Evolutionary conservation across 2,113 vertebrate genomes (phyloP).

Genomic region (Odocoileus hemionus): DNA sequence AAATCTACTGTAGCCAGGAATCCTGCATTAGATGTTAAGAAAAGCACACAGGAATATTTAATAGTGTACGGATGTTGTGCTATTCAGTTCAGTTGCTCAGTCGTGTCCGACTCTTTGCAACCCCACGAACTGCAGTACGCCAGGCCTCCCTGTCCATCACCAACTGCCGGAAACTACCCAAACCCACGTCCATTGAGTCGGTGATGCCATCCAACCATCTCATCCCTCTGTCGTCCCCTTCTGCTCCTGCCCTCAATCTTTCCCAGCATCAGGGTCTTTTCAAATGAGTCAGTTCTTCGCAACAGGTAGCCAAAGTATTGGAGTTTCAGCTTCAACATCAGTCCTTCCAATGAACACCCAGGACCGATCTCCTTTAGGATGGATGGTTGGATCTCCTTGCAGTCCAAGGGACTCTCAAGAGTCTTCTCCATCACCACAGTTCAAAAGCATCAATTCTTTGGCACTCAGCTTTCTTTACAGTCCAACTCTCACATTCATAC

Average conservation of each 20-base stretch:
- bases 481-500: not conserved
- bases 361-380: not conserved
- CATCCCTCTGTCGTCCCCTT: not conserved
- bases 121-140: not conserved
- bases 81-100: not conserved
- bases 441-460: not conserved
- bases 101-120: not conserved
- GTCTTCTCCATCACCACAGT: not conserved
- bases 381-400: not conserved
- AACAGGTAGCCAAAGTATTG: not conserved
- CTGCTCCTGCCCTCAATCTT: not conserved
- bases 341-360: not conserved
- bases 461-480: not conserved
- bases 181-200: not conserved
- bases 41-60: not conserved
- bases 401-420: not conserved
- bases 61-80: not conserved
- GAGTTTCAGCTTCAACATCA: not conserved
- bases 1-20: not conserved
- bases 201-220: not conserved
- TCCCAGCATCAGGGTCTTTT: not conserved
- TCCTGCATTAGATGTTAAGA: not conserved
- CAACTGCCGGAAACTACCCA: not conserved
- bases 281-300: not conserved
- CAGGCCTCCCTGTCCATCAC: not conserved